These are phyloP conservation scores for Luscinia megarhynchos DNA, from an alignment of 2,797 vertebrate species.

Conservation along the genomic window DNA sequence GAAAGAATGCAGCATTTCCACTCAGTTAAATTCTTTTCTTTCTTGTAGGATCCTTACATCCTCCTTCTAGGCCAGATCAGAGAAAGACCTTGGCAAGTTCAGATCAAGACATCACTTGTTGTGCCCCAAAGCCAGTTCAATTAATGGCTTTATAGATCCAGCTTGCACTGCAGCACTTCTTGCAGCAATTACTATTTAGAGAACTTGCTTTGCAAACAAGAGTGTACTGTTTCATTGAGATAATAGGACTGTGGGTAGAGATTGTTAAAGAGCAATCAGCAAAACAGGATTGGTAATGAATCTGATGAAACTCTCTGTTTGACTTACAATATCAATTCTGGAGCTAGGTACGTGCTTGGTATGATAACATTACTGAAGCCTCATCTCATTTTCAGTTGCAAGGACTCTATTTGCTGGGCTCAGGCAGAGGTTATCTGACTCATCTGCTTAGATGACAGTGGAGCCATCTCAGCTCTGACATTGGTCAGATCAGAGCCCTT, in stretches of 20 bases:
- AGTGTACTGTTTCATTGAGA: slow-evolving; percentile 60
- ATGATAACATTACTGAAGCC: slow-evolving; percentile 33
- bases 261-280: slow-evolving; percentile 68
- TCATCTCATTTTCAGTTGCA: slow-evolving; percentile 39
- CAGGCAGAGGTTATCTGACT: not conserved
- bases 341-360: slow-evolving; percentile 45
- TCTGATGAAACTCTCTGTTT: slow-evolving; percentile 67
- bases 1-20: not conserved
- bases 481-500: not conserved
- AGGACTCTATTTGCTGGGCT: not conserved
- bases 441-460: not conserved
- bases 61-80: not conserved
- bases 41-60: not conserved
- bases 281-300: slow-evolving; percentile 69
- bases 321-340: slow-evolving; percentile 63
- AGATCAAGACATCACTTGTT: not conserved
- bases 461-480: not conserved
- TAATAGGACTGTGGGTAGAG: slow-evolving; percentile 63
- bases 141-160: slow-evolving; percentile 47
- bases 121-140: slow-evolving; percentile 33
- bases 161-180: slow-evolving; percentile 35
- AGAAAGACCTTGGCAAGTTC: slow-evolving; percentile 1
- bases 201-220: slow-evolving; percentile 68
- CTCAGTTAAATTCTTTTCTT: not conserved
- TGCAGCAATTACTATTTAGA: slow-evolving; percentile 46